Evolutionary conservation across 2,888 invertebrate genomes (phyloP).

Genomic region (Dioctria linearis): DNA sequence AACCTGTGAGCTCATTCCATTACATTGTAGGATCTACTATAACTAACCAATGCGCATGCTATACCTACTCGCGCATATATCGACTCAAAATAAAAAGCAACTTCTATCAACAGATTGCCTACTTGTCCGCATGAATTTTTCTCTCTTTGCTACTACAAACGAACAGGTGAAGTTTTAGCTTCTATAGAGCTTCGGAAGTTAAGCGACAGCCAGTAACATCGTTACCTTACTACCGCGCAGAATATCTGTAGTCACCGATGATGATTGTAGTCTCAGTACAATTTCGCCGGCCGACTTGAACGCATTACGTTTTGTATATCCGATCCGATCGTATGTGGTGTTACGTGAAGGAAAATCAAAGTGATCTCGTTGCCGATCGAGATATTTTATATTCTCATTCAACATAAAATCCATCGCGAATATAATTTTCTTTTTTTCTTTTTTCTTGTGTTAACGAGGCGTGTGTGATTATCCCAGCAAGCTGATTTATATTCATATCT

Average conservation of each 20-base stretch:
- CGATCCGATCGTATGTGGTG: neutral
- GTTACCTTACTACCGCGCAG: neutral
- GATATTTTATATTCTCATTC: neutral
- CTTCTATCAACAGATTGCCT: constrained; percentile 4
- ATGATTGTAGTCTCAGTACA: constrained; percentile 8
- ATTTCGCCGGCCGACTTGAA: constrained; percentile 42
- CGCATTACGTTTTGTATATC: neutral
- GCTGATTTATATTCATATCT: neutral
- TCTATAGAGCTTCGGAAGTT: constrained; percentile 3
- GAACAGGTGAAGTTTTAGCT: constrained; percentile 14
- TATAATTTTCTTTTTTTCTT: constrained; percentile 7
- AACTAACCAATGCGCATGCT: neutral
- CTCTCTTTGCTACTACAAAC: neutral
- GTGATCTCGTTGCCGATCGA: neutral
- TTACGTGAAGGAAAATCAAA: neutral
- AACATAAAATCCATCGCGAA: neutral
- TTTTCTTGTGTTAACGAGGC: neutral
- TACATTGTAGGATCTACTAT: neutral
- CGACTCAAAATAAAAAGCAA: neutral
- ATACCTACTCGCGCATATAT: neutral
- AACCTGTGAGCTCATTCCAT: neutral
- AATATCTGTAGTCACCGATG: neutral
- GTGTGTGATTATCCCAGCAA: neutral
- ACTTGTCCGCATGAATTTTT: constrained; percentile 7
- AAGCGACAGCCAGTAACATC: neutral